Evolutionary conservation across 2,888 invertebrate genomes (phyloP), one percentile per base, ranked within the genome.

Genomic region (Calephelis perditalis): DNA sequence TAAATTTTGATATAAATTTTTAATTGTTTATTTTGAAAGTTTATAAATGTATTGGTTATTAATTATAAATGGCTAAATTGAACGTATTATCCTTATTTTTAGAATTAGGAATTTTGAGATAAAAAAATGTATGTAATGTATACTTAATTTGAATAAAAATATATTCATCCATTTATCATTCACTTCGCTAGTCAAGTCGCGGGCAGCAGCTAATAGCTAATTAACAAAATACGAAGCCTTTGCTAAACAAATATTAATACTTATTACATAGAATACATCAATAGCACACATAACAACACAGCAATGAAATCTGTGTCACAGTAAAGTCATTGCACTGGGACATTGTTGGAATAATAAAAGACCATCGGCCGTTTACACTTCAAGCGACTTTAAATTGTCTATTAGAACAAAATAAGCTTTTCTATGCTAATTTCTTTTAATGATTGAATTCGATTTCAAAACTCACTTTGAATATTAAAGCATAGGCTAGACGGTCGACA

Each of bases 281-380:
- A 52, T 52, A 52, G 52, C 52, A 52, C 52, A 52, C 52, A 52
- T 52, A 52, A 52, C 49, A 15, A 52, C 10, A 52, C 52, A 52
- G 52, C 52, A 52, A 52, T 68, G 68, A 69, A 69, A 71, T 72
- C 69, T 71, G 68, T 74, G 74, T 71, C 74, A 73, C 49, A 56
- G 63, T 70, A 71, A 69, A 76, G 83, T 82, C 82, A 78, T 73
- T 75, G 82, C 77, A 78, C 82, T 72, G 70, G 70, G 67, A 71
- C 77, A 68, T 69, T 67, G 56, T 56, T 15, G 67, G 82, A 78
- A 82, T 82, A 77, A 75, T 59, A 68, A 71, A 62, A 57, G 49
- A 36, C 58, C 61, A 60, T 55, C 59, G 36, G 55, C 36, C 61
- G 35, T n/a, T 54, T 56, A 60, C 59, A 56, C 52, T 52, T 10